Base-by-base conservation (phyloP, 2,888 invertebrate genomes). In the Asteroscopus sphinx region DNA sequence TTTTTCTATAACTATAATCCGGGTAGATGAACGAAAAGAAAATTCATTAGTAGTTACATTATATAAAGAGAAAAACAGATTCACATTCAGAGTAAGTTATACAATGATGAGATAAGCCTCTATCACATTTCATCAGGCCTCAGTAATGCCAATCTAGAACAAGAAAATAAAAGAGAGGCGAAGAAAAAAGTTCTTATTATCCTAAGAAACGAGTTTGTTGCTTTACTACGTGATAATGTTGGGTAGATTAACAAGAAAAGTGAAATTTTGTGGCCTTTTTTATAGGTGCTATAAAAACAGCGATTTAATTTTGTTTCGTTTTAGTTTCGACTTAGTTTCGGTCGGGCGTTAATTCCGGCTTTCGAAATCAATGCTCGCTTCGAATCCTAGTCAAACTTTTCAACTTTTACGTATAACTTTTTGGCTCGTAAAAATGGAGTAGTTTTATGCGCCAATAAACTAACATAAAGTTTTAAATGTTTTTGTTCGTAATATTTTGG, bases 361-460 rank as follows among this genome's bases (percentile, higher is more conserved):
- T 64, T 57, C 36, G 15, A 47, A 58, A 69, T 69, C 66, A 64
- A 67, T 69, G 69, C 46, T 32, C 41, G 64, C 17, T 55, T 39
- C 21, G 42, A 47, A 62, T 51, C 26, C 45, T 35, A 49, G 53
- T 70, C 42, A 45, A 59, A 53, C 48, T 53, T 68, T 69, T 59
- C 65, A 68, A 59, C 53, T 68, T 48, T 37, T 15, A 39, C 58
- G 37, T 26, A 7, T 11, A 69, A 59, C 47, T 69, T 70, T 40
- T 46, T 46, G 32, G 48, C 44, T 54, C 65, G 66, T 69, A 65
- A 68, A 68, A 49, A 30, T 70, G 15, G 41, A 68, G 53, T 69
- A 68, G 70, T 70, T 68, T 59, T 49, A 53, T 58, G 53, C 58
- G 30, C 65, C 46, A 37, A 26, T 65, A 49, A 69, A 70, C 67